A percentile compares a stretch with the other conserved stretches of the same genome.
phyloP scores from a whole-genome alignment of 2,113 vertebrate genomes.

The Corvus hawaiiensis region DNA sequence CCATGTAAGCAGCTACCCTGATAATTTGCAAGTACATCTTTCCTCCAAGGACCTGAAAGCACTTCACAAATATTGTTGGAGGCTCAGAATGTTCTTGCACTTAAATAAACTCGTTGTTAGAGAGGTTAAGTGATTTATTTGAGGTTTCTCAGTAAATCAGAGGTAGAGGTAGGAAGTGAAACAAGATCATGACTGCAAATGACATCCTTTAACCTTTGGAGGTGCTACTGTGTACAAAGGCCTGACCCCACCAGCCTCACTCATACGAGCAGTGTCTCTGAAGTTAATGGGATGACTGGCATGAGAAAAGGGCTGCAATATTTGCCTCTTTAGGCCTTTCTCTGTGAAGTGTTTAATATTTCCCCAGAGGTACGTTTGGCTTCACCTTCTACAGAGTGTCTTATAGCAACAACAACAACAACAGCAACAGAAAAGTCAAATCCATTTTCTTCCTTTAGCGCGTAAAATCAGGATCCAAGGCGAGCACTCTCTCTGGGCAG shows the following conservation, averaged over 20 bases:
- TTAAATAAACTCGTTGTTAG: conserved; percentile 21
- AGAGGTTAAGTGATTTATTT: conserved; percentile 47
- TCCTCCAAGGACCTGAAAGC: not conserved
- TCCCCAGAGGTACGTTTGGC: not conserved
- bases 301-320: not conserved
- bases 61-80: not conserved
- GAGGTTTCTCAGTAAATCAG: conserved; percentile 38
- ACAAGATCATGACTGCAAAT: not conserved
- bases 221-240: conserved; percentile 11
- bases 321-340: not conserved
- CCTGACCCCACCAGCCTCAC: not conserved
- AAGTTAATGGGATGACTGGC: not conserved
- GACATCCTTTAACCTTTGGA: conserved; percentile 35
- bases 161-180: conserved; percentile 49
- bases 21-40: conserved; percentile 8
- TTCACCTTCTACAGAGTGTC: not conserved
- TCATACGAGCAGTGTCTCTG: not conserved
- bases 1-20: not conserved
- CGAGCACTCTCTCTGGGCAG: not conserved
- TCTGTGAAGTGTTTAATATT: not conserved
- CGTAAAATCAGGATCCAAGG: not conserved
- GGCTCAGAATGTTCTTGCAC: not conserved
- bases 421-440: not conserved
- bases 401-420: conserved; percentile 1
- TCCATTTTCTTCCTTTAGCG: not conserved